phyloP scores from a whole-genome alignment of 2,888 invertebrate species.

The Liodrosophila aerea region DNA sequence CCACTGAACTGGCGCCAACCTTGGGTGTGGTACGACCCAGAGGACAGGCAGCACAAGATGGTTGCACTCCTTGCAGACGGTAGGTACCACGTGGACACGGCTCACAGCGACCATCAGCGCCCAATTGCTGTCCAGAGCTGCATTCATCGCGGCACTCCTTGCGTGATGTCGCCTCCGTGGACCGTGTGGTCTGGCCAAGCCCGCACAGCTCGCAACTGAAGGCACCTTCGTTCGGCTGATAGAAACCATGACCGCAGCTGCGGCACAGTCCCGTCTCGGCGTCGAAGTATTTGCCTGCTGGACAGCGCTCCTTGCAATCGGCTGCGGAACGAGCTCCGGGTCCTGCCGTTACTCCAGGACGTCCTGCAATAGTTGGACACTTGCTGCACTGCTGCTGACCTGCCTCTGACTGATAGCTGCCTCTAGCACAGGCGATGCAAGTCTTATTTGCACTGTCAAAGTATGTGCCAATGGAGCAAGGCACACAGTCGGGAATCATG shows the following conservation, averaged over 20 bases:
- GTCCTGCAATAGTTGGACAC: slow-evolving; percentile 95
- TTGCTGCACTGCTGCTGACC: slow-evolving; percentile 94
- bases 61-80: slow-evolving; percentile 92
- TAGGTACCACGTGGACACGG: slow-evolving; percentile 95
- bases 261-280: slow-evolving; percentile 93
- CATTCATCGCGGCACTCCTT: slow-evolving; percentile 96
- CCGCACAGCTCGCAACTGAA: slow-evolving; percentile 95
- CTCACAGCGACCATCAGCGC: slow-evolving; percentile 94
- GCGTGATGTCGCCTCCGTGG: slow-evolving; percentile 92
- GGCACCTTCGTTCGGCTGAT: slow-evolving; percentile 94
- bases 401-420: slow-evolving; percentile 96
- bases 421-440: slow-evolving; percentile 92
- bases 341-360: slow-evolving; percentile 93
- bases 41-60: slow-evolving; percentile 94
- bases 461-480: slow-evolving; percentile 95
- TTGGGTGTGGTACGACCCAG: slow-evolving; percentile 94
- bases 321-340: slow-evolving; percentile 93
- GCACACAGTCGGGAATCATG: slow-evolving; percentile 95
- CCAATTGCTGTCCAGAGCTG: slow-evolving; percentile 89
- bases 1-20: slow-evolving; percentile 90
- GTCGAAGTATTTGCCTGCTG: slow-evolving; percentile 96
- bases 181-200: slow-evolving; percentile 94
- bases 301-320: slow-evolving; percentile 96
- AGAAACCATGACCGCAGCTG: slow-evolving; percentile 96
- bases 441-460: slow-evolving; percentile 89